Evolutionary conservation across 2,797 vertebrate genomes (phyloP), one percentile per base, ranked within the genome.

Genomic region (Emys orbicularis): DNA sequence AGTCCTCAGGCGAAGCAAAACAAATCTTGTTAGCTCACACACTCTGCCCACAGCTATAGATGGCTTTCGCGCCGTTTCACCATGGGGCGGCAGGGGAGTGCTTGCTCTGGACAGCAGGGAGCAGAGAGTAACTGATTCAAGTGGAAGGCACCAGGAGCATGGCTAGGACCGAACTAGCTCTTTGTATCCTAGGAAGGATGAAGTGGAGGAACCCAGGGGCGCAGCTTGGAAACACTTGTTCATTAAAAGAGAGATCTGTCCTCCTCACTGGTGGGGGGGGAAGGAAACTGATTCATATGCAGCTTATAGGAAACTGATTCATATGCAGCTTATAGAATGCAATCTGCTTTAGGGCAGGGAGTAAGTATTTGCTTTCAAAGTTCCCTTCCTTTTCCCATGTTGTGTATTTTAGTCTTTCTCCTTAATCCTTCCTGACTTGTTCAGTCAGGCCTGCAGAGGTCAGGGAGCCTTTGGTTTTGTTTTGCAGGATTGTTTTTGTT

Each of bases 1-100:
- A 86, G 72, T 59, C 81, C 86, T 83, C 90, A 90, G 87, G 86
- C 74, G 79, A 83, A 97, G 87, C 29, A 86, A 94, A 85, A 94
- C 74, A 95, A 91, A 80, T 34, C 79, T 54, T 89, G 47, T 82
- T 57, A 57, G 27, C 92, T 91, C 79, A 47, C 41, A 47, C 61
- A 88, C 41, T 85, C 47, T 89, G 54, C 34, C 7, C 29, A 12
- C 29, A 91, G 41, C 76, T 54, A 3, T 6, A 83, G 41, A 79
- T 41, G 11, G 61, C n/a, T 6, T 84, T 21, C 56, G 27, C 16
- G 57, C 49, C 23, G 5, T 21, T 47, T 83, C 37, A 25, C n/a
- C 86, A 25, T n/a, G 23, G 34, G n/a, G 34, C 50, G 25, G 34
- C 25, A 19, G 53, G 25, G 81, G 83, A 91, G 57, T 15, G 27